Conservation (phyloP, 1,140 invertebrate genomes). For the Aethina tumida region DNA sequence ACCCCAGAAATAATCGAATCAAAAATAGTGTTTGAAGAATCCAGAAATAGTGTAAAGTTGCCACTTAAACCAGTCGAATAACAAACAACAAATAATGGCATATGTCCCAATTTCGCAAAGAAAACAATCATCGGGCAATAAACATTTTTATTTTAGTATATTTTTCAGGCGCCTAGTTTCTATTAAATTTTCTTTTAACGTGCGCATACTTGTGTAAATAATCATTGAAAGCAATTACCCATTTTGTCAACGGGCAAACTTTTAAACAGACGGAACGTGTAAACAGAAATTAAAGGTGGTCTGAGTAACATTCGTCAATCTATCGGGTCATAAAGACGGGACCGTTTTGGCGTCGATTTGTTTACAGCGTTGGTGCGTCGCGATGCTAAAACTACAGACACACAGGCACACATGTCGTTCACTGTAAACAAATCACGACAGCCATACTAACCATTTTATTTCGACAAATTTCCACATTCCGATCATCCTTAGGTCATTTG, state of each 20-base stretch:
- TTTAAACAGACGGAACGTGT: constrained; percentile 28
- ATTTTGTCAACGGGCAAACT: constrained; percentile 33
- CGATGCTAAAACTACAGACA: constrained; percentile 21
- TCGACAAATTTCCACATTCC: too few species aligned
- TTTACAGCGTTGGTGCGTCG: constrained; percentile 30
- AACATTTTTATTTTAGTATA: constrained; percentile 29
- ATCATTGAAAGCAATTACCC: constrained; percentile 32
- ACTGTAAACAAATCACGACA: constrained; percentile 32
- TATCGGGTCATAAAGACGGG: constrained; percentile 19
- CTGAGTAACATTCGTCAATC: constrained; percentile 23
- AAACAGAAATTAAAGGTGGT: constrained; percentile 23
- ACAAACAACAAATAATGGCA: too few species aligned
- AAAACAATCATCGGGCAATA: constrained; percentile 16
- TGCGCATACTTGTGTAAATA: constrained; percentile 31
- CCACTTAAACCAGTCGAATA: too few species aligned
- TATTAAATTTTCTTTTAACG: constrained; percentile 33
- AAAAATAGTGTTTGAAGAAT: too few species aligned
- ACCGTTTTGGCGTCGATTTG: constrained; percentile 30
- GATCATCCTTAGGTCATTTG: too few species aligned
- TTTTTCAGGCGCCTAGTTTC: constrained; percentile 28
- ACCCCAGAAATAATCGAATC: too few species aligned
- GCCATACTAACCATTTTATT: too few species aligned
- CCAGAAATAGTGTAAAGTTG: too few species aligned
- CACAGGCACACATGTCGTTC: constrained; percentile 29
- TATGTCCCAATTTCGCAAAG: too few species aligned